Evolutionary conservation across 23 tunicate species (phyloP).

Genomic region (Trididemnum nubilum): DNA sequence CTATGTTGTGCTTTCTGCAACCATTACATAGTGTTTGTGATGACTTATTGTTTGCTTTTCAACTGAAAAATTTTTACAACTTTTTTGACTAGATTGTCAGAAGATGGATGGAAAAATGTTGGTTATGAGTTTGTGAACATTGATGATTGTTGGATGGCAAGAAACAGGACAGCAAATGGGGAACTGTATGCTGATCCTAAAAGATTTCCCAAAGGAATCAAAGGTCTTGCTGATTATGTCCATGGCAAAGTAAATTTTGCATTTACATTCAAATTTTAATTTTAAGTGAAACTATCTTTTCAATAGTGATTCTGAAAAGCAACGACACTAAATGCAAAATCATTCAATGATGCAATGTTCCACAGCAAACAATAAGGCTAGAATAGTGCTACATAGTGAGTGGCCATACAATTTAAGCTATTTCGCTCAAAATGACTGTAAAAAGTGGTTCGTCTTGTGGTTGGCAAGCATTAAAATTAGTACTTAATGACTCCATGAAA

Average conservation of each 20-base stretch:
- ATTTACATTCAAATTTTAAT: too few species aligned
- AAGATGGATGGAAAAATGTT: conserved; percentile 90
- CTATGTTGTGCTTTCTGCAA: too few species aligned
- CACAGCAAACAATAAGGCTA: too few species aligned
- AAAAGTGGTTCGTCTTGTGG: too few species aligned
- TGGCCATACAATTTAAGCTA: too few species aligned
- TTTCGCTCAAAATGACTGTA: too few species aligned
- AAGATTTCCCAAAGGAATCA: conserved; percentile 92
- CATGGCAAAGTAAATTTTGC: conserved; percentile 71
- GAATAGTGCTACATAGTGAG: too few species aligned
- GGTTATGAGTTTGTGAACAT: conserved; percentile 83
- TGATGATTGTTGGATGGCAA: conserved; percentile 94
- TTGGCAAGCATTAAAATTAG: too few species aligned
- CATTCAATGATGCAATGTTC: not conserved
- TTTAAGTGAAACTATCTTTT: not conserved
- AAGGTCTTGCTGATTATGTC: conserved; percentile 82
- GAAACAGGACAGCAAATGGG: conserved; percentile 46
- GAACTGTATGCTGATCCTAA: conserved; percentile 63
- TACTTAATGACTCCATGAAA: too few species aligned
- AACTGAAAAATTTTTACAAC: too few species aligned
- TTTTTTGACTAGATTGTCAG: conserved; percentile 64
- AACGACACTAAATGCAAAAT: not conserved
- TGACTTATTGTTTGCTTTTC: too few species aligned
- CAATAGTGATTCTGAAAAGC: not conserved
- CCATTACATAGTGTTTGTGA: too few species aligned